Evolutionary conservation across 2,888 invertebrate genomes (phyloP), one percentile per base, ranked within the genome.

Genomic region (Drosophila anomelani): DNA sequence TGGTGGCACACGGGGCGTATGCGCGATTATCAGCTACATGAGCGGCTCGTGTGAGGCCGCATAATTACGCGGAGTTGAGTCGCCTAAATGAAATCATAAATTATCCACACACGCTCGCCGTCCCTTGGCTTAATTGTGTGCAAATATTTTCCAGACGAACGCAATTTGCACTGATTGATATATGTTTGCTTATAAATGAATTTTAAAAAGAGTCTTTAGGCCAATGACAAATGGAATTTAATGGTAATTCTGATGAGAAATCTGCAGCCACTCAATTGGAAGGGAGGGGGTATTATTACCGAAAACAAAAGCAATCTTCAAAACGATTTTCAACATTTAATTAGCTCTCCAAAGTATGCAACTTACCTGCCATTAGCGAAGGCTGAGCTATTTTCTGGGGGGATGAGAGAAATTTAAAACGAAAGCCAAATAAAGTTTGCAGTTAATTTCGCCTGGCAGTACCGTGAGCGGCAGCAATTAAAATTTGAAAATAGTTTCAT

Each of bases 61-160:
- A 79, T 84, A 84, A 84, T 84, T 82, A 87, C 85, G 68, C 78
- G 78, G 85, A 82, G 88, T 85, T 85, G 76, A 85, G 82, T 76
- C 83, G 75, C 76, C 82, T 77, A 85, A 85, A 85, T 85, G 83
- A 88, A 85, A 86, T 82, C 88, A 88, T 85, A 85, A 87, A 84
- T 85, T 85, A 88, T 76, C 85, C 76, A 57, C 75, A 78, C 74
- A 76, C 76, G 68, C 77, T 47, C 43, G 29, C 68, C 69, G 64
- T 53, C 53, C 71, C 78, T 72, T 74, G 73, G 74, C 79, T 85
- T 85, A 85, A 85, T 85, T 85, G 88, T 75, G 79, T 74, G 72
- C 74, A 85, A 85, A 83, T 79, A 85, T 77, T 81, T 85, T 64
- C 69, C 73, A 76, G 59, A 46, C 79, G 43, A 79, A 39, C 63